Base-by-base conservation (phyloP, 2,888 invertebrate species). In the Pseudanteris insignis region DNA sequence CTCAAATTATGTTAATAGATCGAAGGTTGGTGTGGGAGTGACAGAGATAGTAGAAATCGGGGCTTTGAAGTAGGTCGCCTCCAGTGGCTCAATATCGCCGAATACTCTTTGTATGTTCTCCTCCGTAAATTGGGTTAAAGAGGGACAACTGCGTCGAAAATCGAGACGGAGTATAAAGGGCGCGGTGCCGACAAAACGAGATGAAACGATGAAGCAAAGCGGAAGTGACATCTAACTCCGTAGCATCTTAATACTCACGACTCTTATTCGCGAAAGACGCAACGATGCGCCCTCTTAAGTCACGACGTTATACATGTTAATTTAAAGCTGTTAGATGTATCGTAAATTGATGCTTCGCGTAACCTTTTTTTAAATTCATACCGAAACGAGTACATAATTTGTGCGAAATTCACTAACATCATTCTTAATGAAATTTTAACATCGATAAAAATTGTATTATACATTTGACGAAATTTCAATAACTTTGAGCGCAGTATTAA, bases 31-130 rank as follows among this genome's bases (percentile, higher is more conserved):
- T 36, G 43, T 50, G 41, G 40, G 41, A 59, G 48, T 41, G 58
- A 51, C 48, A 29, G 36, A 55, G 58, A 46, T 58, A 64, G 63
- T 58, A 60, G 51, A 59, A 53, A 57, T 61, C 62, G 64, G 64
- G 58, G 61, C 63, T 70, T 57, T 64, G 67, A 76, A 75, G 70
- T 76, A 74, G 76, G 76, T 76, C 76, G 74, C 72, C 70, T 70
- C 70, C 67, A 69, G 67, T 69, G 66, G 75, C 74, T 76, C 76
- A 68, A 76, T 76, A 76, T 76, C 73, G 69, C 70, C 75, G 71
- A 75, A 76, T 71, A 74, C 71, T 70, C 75, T 70, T 72, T 74
- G 66, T 69, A 67, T 73, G 64, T 67, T 64, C 69, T 65, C 65
- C 65, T 68, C 51, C 34, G 41, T 57, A 74, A 76, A 76, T 76